Evolutionary conservation across 2,113 vertebrate species (phyloP), one percentile per base, ranked within the genome.

Genomic region (Pao palembangensis): DNA sequence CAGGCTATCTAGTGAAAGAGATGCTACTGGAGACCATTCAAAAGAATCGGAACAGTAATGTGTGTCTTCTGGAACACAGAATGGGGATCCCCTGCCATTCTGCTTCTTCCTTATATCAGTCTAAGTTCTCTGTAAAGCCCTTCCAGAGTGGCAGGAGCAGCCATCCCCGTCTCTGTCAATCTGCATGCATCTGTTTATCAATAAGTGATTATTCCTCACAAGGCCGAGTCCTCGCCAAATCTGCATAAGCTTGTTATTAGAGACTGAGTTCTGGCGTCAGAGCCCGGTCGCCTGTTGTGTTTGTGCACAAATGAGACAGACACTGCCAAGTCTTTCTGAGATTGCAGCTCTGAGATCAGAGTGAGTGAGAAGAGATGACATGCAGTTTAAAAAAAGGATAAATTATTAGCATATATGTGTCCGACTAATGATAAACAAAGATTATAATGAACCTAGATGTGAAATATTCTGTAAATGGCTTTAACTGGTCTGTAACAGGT

Each of bases 181-280:
- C 69, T 78, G 51, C 51, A 66, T 64, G 57, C 8, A 67, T 75
- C 66, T 78, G 71, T 79, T 82, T 78, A 70, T 86, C 80, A 71
- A 68, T 68, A 70, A 66, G 73, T 67, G 72, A 62, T 73, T 61
- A 75, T 70, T 76, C 64, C 73, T 74, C 55, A 68, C 78, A 75
- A 64, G 51, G 55, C 55, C 13, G 16, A 61, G 68, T 65, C 55
- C 41, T 69, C 64, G 81, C 85, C 81, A 85, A 84, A 76, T 74
- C 74, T 71, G 76, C 69, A 84, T 76, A 80, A 80, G 79, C 83
- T 87, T 73, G 71, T 85, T 83, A 78, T 81, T 76, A 76, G 70
- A 81, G 71, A 67, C 81, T 84, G 78, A 75, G 67, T 79, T 28
- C 59, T 81, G 78, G 79, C 85, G 73, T 34, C 5, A 65, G 60